A percentile compares a stretch with the other conserved stretches of the same genome.
These are phyloP conservation scores for Murina feae DNA, from an alignment of 2,113 vertebrate species.

Conservation along the genomic window DNA sequence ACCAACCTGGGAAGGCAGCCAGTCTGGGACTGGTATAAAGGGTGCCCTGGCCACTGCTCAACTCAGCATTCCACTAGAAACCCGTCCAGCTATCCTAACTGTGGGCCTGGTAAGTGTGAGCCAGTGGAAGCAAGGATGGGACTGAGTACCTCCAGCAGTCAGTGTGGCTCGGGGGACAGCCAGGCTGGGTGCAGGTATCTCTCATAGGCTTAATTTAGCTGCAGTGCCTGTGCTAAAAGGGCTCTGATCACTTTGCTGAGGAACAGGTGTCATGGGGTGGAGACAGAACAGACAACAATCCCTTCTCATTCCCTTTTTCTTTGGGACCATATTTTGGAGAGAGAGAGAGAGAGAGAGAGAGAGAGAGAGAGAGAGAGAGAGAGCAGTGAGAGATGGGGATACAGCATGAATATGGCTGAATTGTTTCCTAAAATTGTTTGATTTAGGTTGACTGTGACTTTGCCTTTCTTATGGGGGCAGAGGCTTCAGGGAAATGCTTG, in stretches of 20 bases:
- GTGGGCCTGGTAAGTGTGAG: slow-evolving; percentile 50
- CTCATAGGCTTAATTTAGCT: neutral
- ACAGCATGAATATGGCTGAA: neutral
- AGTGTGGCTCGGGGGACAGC: rapidly evolving
- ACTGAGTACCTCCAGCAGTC: neutral
- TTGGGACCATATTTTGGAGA: neutral
- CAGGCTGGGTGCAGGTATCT: neutral
- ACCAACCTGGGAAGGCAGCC: neutral
- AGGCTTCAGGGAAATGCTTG: neutral
- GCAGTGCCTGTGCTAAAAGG: neutral
- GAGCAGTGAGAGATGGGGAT: rapidly evolving
- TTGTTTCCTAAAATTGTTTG: neutral
- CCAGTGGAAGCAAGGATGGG: neutral
- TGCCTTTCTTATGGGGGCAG: neutral
- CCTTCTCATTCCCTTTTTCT: neutral
- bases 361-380: too few relatives aligned
- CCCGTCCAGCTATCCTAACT: neutral
- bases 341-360: too few relatives aligned
- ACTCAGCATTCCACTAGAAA: neutral
- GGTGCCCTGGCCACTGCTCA: neutral
- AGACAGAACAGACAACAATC: neutral
- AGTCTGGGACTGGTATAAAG: slow-evolving; percentile 50
- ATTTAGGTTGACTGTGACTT: neutral
- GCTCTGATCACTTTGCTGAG: neutral
- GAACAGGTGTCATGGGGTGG: neutral